These are phyloP conservation scores for Steinernema hermaphroditum DNA, from an alignment of 2,888 invertebrate genomes.

Conservation along the genomic window DNA sequence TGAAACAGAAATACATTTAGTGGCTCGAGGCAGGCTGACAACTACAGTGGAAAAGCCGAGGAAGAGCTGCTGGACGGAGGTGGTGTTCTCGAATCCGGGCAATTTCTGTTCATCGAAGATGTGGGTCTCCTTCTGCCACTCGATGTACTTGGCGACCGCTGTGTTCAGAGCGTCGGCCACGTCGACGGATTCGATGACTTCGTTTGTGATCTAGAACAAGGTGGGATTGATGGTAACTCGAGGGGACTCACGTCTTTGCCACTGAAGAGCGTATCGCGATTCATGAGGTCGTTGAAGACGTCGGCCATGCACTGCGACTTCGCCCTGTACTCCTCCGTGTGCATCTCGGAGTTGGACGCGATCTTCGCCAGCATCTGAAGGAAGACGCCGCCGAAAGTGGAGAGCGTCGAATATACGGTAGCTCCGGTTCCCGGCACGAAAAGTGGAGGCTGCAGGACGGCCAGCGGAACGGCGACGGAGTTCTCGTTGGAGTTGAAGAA, in stretches of 20 bases:
- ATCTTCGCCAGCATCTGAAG: slow-evolving; percentile 27
- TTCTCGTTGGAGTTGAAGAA: slow-evolving; percentile 20
- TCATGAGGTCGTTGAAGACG: slow-evolving; percentile 11
- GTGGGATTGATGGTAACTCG: background rate
- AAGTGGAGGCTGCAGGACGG: slow-evolving; percentile 1
- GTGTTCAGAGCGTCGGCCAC: slow-evolving; percentile 11
- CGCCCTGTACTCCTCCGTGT: background rate
- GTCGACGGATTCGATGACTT: background rate
- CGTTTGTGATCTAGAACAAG: background rate
- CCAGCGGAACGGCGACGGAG: slow-evolving; percentile 13
- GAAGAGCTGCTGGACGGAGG: slow-evolving; percentile 17
- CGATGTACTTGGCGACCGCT: slow-evolving; percentile 11
- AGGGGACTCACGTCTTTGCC: slow-evolving; percentile 5
- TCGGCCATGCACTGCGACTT: slow-evolving; percentile 13
- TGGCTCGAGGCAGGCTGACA: background rate
- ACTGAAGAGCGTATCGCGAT: slow-evolving; percentile 13
- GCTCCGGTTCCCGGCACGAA: slow-evolving; percentile 12
- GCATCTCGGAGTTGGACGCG: background rate
- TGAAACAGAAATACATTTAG: background rate
- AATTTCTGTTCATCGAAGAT: slow-evolving; percentile 11
- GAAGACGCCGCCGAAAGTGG: slow-evolving; percentile 8
- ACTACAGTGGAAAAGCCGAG: background rate
- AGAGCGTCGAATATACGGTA: background rate
- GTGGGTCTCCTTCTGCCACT: slow-evolving; percentile 16
- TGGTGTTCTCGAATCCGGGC: slow-evolving; percentile 9